Evolutionary conservation across 2,113 vertebrate genomes (phyloP), one percentile per base, ranked within the genome.

Genomic region (Gasterosteus nipponicus): DNA sequence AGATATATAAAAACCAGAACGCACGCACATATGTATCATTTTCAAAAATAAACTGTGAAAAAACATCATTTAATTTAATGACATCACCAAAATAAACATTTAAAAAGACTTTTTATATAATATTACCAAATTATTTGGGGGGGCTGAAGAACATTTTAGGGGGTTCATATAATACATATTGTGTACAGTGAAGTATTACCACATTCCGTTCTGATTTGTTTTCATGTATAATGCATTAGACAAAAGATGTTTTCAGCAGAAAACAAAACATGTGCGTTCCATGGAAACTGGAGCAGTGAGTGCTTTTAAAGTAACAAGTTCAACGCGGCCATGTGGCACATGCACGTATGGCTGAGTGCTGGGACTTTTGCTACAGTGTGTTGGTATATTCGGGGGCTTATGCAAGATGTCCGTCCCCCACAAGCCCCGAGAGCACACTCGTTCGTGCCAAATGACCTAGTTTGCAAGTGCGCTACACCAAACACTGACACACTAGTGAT

Each of bases 401-500:
- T 82, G 81, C 86, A 91, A 86, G 78, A 91, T 82, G 84, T 86
- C 87, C 76, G 47, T 80, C 74, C 66, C 77, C 64, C 67, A 64
- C 77, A 77, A 83, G 86, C 87, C 81, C 86, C 62, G 60, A 77
- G 86, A 87, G 86, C 77, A 86, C 77, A 75, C 76, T 90, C 74
- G 57, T 79, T 85, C 66, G 69, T 88, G 89, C 89, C 90, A 89
- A 90, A 89, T 91, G 92, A 92, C 93, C 92, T 88, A 93, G 88
- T 92, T 94, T 92, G 83, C 81, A 75, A 84, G 81, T 75, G 82
- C 56, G 69, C 85, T 80, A 90, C 89, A 89, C 84, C 81, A 86
- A 85, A 87, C 90, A 82, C 84, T 92, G 89, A 92, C 86, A 83
- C 88, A 87, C 86, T 70, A 70, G 73, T 83, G 78, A 90, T 92